Evolutionary conservation across 2,113 vertebrate species (phyloP).

Genomic region (Megalops atlanticus): DNA sequence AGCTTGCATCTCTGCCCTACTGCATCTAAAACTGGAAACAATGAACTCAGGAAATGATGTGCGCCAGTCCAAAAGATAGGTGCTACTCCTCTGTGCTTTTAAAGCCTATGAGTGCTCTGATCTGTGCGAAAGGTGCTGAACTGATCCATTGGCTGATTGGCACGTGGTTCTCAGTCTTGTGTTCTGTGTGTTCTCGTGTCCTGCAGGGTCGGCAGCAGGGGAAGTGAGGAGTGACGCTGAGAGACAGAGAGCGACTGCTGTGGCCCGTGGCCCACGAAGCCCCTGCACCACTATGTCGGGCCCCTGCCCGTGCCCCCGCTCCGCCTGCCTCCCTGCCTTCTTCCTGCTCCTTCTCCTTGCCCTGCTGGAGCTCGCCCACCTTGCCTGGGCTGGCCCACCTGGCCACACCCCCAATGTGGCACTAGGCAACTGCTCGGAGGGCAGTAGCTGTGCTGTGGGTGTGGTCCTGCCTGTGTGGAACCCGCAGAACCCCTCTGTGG

Average conservation of each 20-base stretch:
- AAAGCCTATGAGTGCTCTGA: no score
- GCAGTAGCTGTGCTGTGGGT: conserved; percentile 69
- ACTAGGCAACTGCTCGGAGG: conserved; percentile 58
- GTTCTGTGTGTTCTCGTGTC: not conserved
- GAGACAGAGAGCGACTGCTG: conserved; percentile 14
- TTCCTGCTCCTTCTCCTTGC: conserved; percentile 45
- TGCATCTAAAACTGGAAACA: no score
- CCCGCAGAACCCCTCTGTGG: conserved; percentile 79
- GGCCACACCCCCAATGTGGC: conserved; percentile 30
- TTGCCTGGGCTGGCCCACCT: conserved; percentile 41
- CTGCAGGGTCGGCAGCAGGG: not conserved
- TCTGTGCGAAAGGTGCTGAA: no score
- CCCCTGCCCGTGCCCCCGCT: not conserved
- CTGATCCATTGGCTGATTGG: not conserved
- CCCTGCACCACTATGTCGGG: conserved; percentile 43
- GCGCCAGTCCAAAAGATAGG: no score
- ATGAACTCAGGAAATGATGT: no score
- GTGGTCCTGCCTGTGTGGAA: conserved; percentile 80
- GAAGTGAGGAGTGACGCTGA: not conserved
- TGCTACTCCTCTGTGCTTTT: no score
- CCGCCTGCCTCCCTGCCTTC: conserved; percentile 19
- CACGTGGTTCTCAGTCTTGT: not conserved
- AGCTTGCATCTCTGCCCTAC: no score
- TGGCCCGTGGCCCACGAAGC: conserved; percentile 23
- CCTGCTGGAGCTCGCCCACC: conserved; percentile 53